phyloP scores from a whole-genome alignment of 2,113 vertebrate genomes.

The Mirza zaza region DNA sequence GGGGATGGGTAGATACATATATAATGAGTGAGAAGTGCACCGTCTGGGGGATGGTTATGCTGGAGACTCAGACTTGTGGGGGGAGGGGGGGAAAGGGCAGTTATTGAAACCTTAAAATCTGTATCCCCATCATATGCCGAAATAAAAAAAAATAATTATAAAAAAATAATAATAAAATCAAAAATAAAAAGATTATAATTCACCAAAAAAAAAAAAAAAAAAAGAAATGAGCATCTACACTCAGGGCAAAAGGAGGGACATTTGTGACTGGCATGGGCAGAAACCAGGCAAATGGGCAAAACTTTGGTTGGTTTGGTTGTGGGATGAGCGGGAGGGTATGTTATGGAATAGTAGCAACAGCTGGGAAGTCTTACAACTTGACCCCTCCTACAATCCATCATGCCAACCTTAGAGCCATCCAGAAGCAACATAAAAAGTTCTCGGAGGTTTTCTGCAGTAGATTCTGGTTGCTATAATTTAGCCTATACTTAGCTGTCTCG shows the following conservation, averaged over 20 bases:
- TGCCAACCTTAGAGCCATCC: background rate
- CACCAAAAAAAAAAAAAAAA: too few relatives aligned
- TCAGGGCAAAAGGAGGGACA: background rate
- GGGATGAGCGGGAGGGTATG: background rate
- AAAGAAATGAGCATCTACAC: too few relatives aligned
- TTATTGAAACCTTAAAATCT: too few relatives aligned
- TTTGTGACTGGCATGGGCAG: background rate
- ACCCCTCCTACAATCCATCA: background rate
- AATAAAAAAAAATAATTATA: too few relatives aligned
- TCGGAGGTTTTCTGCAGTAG: background rate
- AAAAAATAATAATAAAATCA: too few relatives aligned
- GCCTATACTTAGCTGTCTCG: background rate
- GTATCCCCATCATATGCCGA: too few relatives aligned
- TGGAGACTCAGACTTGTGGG: too few relatives aligned
- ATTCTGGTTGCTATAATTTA: background rate
- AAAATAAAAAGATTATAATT: too few relatives aligned
- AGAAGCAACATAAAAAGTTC: background rate
- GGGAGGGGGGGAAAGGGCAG: too few relatives aligned
- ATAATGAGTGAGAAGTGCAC: too few relatives aligned
- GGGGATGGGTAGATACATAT: too few relatives aligned
- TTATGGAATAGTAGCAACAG: background rate
- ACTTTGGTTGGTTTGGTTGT: background rate
- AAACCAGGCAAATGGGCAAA: background rate
- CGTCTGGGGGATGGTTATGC: too few relatives aligned
- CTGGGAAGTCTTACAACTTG: background rate